A percentile compares a stretch with the other conserved stretches of the same genome.
These are phyloP conservation scores for Otolemur crassicaudatus DNA, from an alignment of 2,797 vertebrate genomes.

Conservation along the genomic window DNA sequence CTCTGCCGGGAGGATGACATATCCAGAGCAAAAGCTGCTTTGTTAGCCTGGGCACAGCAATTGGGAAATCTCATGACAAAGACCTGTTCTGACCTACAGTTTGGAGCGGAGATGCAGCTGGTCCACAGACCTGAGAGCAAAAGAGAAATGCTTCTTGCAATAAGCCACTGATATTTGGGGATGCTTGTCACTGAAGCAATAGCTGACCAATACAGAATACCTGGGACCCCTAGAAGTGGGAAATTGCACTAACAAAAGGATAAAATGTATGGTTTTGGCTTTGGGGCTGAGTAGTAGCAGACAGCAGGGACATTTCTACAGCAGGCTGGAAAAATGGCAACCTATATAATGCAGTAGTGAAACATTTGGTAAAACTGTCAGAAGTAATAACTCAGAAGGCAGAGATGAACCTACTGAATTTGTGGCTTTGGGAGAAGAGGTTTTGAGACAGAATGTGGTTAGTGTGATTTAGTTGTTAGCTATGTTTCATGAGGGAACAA, in stretches of 20 bases:
- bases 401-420: background rate
- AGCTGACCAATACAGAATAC: background rate
- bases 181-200: background rate
- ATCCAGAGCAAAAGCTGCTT: background rate
- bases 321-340: background rate
- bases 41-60: background rate
- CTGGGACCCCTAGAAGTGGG: background rate
- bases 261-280: background rate
- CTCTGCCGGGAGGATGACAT: background rate
- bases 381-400: background rate
- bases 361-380: background rate
- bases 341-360: background rate
- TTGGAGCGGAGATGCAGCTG: background rate
- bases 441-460: background rate
- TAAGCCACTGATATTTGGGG: background rate
- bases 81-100: background rate
- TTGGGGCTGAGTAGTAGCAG: background rate
- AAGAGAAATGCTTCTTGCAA: background rate
- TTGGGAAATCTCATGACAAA: background rate
- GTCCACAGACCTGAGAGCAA: background rate
- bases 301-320: background rate
- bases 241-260: background rate
- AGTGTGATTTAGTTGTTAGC: background rate
- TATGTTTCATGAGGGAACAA: background rate
- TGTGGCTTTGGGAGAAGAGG: slow-evolving; percentile 5